Evolutionary conservation across 2,113 vertebrate species (phyloP).

Genomic region (Myrmecobius fasciatus): DNA sequence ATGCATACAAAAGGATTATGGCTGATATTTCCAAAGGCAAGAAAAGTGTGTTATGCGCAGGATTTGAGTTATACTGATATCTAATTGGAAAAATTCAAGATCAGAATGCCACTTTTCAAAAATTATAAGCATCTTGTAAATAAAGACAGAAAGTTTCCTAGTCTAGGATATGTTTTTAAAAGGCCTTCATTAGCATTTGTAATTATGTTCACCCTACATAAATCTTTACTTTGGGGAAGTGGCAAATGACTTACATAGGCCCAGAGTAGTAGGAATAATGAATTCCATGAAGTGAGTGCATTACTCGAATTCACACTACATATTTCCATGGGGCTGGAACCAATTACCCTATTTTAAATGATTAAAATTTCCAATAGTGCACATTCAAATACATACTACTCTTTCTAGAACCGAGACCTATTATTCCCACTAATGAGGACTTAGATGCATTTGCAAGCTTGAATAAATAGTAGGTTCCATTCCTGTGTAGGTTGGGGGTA

Average conservation of each 20-base stretch:
- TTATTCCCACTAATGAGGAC: background rate
- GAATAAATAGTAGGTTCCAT: background rate
- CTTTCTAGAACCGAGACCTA: background rate
- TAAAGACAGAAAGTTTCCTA: background rate
- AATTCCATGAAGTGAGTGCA: background rate
- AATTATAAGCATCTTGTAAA: background rate
- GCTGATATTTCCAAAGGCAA: constrained; percentile 23
- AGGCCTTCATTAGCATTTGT: background rate
- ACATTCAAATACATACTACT: background rate
- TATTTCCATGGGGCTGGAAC: background rate
- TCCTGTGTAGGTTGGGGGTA: background rate
- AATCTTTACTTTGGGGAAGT: background rate
- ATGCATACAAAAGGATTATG: background rate
- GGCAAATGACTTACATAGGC: background rate
- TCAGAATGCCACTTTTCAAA: background rate
- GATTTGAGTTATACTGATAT: constrained; percentile 39
- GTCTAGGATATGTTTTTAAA: background rate
- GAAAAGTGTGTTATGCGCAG: constrained; percentile 7
- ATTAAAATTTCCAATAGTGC: background rate
- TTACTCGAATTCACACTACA: background rate
- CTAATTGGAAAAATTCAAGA: constrained; percentile 11
- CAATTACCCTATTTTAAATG: background rate
- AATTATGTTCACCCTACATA: background rate
- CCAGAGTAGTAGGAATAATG: background rate
- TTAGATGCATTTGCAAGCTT: background rate